phyloP scores from a whole-genome alignment of 2,113 vertebrate species.

The Macaca nemestrina region DNA sequence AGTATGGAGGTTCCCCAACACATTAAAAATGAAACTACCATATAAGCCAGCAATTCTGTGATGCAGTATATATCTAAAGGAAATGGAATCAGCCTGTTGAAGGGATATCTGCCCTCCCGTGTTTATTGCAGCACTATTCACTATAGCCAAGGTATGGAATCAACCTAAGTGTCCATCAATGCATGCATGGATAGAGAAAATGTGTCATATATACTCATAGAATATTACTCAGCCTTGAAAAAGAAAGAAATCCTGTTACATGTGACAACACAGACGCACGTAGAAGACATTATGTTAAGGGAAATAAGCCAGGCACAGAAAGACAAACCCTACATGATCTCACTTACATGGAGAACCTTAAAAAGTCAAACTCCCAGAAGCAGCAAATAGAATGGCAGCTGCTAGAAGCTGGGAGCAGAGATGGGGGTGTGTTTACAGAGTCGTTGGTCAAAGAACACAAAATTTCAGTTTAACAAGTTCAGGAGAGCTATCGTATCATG shows the following conservation, averaged over 20 bases:
- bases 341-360: background rate
- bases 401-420: background rate
- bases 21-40: background rate
- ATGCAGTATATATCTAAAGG: no score
- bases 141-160: background rate
- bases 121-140: background rate
- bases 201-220: background rate
- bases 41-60: background rate
- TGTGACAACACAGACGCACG: background rate
- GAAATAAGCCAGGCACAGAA: background rate
- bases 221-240: background rate
- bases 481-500: no score
- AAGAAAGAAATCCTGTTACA: background rate
- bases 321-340: background rate
- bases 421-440: background rate
- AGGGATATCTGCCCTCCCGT: accelerated
- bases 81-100: background rate
- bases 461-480: background rate
- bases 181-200: no score
- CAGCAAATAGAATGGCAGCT: background rate
- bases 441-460: background rate
- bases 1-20: background rate
- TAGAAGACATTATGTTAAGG: background rate
- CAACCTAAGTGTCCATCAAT: background rate
- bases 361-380: background rate